Percentiles rank a stretch among this genome's conserved stretches.
Evolutionary conservation across 2,888 invertebrate species (phyloP).

Genomic region (Ophraella communa): DNA sequence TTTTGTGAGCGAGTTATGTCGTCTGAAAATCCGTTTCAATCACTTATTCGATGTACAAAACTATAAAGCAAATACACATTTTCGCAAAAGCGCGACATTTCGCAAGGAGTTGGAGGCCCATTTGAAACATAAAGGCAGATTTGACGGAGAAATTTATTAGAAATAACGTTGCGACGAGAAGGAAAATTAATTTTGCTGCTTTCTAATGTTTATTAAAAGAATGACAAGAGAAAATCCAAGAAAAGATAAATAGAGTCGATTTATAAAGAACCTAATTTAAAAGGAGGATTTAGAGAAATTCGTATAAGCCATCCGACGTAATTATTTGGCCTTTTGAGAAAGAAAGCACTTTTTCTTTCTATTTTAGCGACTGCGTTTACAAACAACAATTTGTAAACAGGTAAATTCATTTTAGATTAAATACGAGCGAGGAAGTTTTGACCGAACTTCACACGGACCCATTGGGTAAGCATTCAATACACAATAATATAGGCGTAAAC

Average conservation of each 20-base stretch:
- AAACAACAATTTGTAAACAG: slow-evolving; percentile 50
- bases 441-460: no score
- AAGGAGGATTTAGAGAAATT: slow-evolving; percentile 44
- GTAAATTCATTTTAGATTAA: slow-evolving; percentile 36
- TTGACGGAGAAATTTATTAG: slow-evolving; percentile 27
- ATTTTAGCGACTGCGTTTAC: slow-evolving; percentile 45
- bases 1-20: not conserved
- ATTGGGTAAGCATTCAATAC: not conserved
- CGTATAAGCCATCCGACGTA: slow-evolving; percentile 48
- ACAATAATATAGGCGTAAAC: not conserved
- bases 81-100: slow-evolving; percentile 25
- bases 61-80: slow-evolving; percentile 26
- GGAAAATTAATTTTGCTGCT: slow-evolving; percentile 33
- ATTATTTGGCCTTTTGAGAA: slow-evolving; percentile 42
- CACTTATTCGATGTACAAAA: slow-evolving; percentile 3
- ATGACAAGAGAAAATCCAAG: slow-evolving; percentile 35
- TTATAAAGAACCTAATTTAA: slow-evolving; percentile 39
- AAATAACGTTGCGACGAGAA: slow-evolving; percentile 27
- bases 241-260: slow-evolving; percentile 37
- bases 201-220: slow-evolving; percentile 38
- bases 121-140: slow-evolving; percentile 30
- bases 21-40: not conserved
- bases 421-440: not conserved
- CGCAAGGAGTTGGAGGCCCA: slow-evolving; percentile 17
- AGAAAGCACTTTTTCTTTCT: slow-evolving; percentile 28